These are phyloP conservation scores for Catharus ustulatus DNA, from an alignment of 2,797 vertebrate species.

Conservation along the genomic window DNA sequence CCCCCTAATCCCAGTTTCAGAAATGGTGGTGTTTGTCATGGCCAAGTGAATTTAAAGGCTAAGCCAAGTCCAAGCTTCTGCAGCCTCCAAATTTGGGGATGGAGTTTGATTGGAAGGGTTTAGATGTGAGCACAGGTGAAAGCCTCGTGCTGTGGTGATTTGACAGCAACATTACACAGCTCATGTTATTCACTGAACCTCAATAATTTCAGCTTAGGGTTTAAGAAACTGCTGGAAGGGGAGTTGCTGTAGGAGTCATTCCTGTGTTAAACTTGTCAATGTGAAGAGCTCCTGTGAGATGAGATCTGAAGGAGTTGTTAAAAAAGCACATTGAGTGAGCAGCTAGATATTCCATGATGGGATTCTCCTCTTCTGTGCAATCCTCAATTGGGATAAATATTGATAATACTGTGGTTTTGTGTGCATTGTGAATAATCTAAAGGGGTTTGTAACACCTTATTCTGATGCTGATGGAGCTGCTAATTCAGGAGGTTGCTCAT, in stretches of 20 bases:
- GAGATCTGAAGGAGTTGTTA: not conserved
- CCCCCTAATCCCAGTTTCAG: not conserved
- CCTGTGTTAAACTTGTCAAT: not conserved
- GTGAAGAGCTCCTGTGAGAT: not conserved
- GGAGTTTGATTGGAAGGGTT: not conserved
- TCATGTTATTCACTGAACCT: not conserved
- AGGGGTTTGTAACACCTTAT: not conserved
- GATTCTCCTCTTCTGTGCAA: not conserved
- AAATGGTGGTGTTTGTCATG: not conserved
- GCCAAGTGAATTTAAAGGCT: not conserved
- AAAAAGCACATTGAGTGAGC: not conserved
- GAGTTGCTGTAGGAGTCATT: not conserved
- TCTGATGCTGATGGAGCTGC: not conserved
- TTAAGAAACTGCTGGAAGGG: not conserved
- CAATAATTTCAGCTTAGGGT: not conserved
- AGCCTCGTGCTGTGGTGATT: not conserved
- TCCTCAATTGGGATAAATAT: not conserved
- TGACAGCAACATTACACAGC: not conserved
- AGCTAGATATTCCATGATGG: not conserved
- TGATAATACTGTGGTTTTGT: not conserved
- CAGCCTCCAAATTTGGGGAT: not conserved
- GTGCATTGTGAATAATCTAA: not conserved
- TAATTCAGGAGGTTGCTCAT: not conserved
- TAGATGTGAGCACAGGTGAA: not conserved
- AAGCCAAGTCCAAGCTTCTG: not conserved